A percentile compares a stretch with the other conserved stretches of the same genome.
phyloP scores from a whole-genome alignment of 1,140 invertebrate genomes.

The Aphis craccivora region DNA sequence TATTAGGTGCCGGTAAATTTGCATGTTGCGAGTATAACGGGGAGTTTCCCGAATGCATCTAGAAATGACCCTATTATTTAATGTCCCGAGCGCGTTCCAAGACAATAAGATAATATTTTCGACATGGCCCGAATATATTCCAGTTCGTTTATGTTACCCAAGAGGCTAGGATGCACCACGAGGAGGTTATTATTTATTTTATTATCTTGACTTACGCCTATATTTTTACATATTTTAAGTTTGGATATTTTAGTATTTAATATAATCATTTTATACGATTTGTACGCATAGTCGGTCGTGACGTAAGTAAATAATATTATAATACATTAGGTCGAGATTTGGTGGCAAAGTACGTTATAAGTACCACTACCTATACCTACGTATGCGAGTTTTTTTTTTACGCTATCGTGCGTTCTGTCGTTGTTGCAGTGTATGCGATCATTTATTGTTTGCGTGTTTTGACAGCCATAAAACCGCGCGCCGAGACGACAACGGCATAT shows the following conservation, averaged over 20 bases:
- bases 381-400: background rate
- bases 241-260: background rate
- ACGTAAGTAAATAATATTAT: no score
- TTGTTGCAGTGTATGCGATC: background rate
- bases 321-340: no score
- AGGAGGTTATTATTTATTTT: background rate
- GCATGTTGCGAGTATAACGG: background rate
- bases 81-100: background rate
- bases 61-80: background rate
- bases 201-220: background rate
- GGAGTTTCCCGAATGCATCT: background rate
- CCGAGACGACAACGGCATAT: background rate
- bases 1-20: background rate
- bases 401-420: background rate
- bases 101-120: background rate
- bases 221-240: background rate
- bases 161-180: no score
- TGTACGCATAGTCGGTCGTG: no score
- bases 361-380: no score
- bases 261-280: no score
- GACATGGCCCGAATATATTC: background rate
- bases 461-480: conserved; percentile 20
- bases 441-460: conserved; percentile 10
- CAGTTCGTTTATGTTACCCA: no score
- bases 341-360: background rate